Evolutionary conservation across 2,888 invertebrate genomes (phyloP).

Genomic region (Andricus quercusramuli): DNA sequence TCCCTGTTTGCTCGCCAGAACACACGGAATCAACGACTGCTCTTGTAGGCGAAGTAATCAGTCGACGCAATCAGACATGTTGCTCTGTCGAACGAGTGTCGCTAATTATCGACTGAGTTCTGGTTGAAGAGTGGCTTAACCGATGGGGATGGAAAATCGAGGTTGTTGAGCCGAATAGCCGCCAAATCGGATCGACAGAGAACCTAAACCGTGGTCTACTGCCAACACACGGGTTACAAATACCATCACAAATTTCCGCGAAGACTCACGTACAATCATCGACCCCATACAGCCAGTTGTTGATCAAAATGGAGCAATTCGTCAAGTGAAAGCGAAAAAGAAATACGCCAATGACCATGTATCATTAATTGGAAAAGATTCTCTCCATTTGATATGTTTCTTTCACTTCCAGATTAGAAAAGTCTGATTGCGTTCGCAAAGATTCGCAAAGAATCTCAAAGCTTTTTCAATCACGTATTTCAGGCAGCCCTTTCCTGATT

Average conservation of each 20-base stretch:
- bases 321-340: slow-evolving; percentile 64
- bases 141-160: slow-evolving; percentile 53
- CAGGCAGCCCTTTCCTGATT: background rate
- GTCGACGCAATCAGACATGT: slow-evolving; percentile 62
- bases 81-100: slow-evolving; percentile 71
- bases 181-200: slow-evolving; percentile 65
- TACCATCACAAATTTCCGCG: slow-evolving; percentile 53
- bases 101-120: slow-evolving; percentile 70
- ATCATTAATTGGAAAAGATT: slow-evolving; percentile 67
- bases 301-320: slow-evolving; percentile 64
- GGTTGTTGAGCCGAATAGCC: slow-evolving; percentile 54
- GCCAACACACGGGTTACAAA: slow-evolving; percentile 53
- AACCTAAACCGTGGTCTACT: slow-evolving; percentile 46
- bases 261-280: slow-evolving; percentile 50
- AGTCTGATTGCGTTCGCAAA: slow-evolving; percentile 2
- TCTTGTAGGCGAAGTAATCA: slow-evolving; percentile 68
- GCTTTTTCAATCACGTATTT: background rate
- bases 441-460: background rate
- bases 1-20: background rate
- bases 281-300: slow-evolving; percentile 46
- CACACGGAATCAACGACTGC: slow-evolving; percentile 10
- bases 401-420: slow-evolving; percentile 9
- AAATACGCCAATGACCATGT: slow-evolving; percentile 63
- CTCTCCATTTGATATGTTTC: slow-evolving; percentile 38
- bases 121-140: slow-evolving; percentile 53